These are phyloP conservation scores for Ylistrum balloti DNA, from an alignment of 1,140 invertebrate species.

Conservation along the genomic window DNA sequence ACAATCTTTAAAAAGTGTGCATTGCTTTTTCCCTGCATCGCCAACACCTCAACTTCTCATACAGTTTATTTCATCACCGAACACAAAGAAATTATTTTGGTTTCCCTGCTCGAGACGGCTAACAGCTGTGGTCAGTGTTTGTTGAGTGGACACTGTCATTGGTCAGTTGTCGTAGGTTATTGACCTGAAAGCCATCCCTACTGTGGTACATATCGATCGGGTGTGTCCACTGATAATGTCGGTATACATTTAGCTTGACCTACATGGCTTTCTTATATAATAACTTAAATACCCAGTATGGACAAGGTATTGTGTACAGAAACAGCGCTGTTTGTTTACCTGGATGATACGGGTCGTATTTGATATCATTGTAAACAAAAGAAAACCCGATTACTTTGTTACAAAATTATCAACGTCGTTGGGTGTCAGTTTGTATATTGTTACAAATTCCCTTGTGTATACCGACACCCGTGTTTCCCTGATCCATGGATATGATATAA, in stretches of 20 bases:
- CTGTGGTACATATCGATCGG: neutral
- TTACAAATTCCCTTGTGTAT: neutral
- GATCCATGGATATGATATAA: no score
- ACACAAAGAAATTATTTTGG: no score
- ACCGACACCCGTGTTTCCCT: neutral
- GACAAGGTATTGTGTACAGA: neutral
- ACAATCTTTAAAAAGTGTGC: no score
- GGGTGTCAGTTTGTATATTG: no score
- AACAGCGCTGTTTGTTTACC: neutral
- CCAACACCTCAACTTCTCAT: no score
- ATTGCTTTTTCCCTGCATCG: no score
- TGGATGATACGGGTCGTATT: conserved; percentile 21
- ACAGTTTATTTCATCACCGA: no score
- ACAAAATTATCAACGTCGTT: neutral
- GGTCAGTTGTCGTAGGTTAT: conserved; percentile 4
- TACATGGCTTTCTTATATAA: neutral
- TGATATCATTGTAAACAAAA: neutral
- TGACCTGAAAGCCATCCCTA: neutral
- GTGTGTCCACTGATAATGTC: neutral
- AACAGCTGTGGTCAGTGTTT: neutral
- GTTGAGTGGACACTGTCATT: neutral
- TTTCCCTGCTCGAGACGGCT: no score
- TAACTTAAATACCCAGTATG: neutral
- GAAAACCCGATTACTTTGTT: neutral
- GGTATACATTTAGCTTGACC: neutral